Percentiles rank a stretch among this genome's conserved stretches.
These are phyloP conservation scores for Malachius bipustulatus DNA, from an alignment of 2,888 invertebrate species.

Conservation along the genomic window DNA sequence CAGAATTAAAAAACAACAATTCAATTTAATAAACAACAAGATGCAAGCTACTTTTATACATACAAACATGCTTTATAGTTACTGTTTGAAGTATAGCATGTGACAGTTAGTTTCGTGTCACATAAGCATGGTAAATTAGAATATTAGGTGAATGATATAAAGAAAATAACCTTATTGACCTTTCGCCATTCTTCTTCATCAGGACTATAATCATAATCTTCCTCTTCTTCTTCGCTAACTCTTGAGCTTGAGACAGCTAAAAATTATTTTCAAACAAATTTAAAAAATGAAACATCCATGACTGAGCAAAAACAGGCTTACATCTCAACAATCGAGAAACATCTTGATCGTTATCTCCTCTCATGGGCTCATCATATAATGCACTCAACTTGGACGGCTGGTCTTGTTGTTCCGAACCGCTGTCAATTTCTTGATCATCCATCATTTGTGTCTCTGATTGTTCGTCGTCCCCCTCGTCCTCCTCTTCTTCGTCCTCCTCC, in stretches of 20 bases:
- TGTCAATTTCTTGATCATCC: conserved; percentile 35
- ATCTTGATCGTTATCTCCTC: conserved; percentile 33
- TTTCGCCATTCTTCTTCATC: conserved; percentile 86
- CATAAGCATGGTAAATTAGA: too few species aligned
- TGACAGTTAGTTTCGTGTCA: too few species aligned
- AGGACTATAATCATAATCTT: conserved; percentile 70
- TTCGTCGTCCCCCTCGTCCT: conserved; percentile 34
- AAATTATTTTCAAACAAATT: conserved; percentile 14
- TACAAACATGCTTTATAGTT: too few species aligned
- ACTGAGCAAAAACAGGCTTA: conserved; percentile 21
- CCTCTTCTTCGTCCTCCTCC: conserved; percentile 36
- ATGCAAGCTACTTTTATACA: too few species aligned
- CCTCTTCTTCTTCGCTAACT: conserved; percentile 70
- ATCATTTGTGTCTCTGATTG: conserved; percentile 37
- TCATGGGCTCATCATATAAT: conserved; percentile 41
- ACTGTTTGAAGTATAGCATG: too few species aligned
- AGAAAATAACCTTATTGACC: conserved; percentile 34
- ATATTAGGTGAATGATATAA: conserved; percentile 16
- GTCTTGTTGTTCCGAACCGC: conserved; percentile 29
- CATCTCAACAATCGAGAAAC: conserved; percentile 43
- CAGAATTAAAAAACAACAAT: too few species aligned
- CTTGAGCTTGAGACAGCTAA: conserved; percentile 57
- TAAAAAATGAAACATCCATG: conserved; percentile 2
- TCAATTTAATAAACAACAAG: too few species aligned
- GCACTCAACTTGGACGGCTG: conserved; percentile 44